Evolutionary conservation across 2,888 invertebrate species (phyloP).

Genomic region (Cataglyphis cursor): DNA sequence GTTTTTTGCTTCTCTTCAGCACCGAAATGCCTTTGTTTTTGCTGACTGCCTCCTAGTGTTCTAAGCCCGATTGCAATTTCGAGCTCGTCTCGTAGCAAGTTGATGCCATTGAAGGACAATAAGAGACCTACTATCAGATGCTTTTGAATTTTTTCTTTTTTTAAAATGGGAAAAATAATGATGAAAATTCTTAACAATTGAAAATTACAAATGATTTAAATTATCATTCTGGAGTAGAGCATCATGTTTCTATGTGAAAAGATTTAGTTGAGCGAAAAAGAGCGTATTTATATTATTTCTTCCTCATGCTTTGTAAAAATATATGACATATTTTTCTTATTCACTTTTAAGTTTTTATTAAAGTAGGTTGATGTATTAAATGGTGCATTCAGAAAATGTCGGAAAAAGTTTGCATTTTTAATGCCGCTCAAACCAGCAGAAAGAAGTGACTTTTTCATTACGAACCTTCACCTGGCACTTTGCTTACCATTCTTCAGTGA

Average conservation of each 20-base stretch:
- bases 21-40: constrained; percentile 75
- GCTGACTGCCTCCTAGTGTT: constrained; percentile 67
- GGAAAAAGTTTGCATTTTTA: constrained; percentile 24
- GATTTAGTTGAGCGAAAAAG: neutral
- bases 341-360: neutral
- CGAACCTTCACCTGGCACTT: constrained; percentile 6
- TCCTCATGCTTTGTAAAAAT: neutral
- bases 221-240: neutral
- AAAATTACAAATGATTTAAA: neutral
- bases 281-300: constrained; percentile 45
- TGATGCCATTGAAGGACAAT: constrained; percentile 58
- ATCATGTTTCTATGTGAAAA: neutral
- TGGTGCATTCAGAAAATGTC: neutral
- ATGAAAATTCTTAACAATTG: constrained; percentile 21
- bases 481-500: constrained; percentile 42
- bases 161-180: constrained; percentile 51
- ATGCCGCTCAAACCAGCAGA: neutral
- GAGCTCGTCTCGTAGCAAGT: constrained; percentile 64
- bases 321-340: neutral
- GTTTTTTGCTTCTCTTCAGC: constrained; percentile 52
- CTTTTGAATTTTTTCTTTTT: constrained; percentile 53
- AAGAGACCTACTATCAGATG: constrained; percentile 43
- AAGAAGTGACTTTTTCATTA: constrained; percentile 14
- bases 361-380: neutral
- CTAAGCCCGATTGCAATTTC: constrained; percentile 79